Conservation (phyloP, 2,113 vertebrate genomes). For the Gambusia affinis region DNA sequence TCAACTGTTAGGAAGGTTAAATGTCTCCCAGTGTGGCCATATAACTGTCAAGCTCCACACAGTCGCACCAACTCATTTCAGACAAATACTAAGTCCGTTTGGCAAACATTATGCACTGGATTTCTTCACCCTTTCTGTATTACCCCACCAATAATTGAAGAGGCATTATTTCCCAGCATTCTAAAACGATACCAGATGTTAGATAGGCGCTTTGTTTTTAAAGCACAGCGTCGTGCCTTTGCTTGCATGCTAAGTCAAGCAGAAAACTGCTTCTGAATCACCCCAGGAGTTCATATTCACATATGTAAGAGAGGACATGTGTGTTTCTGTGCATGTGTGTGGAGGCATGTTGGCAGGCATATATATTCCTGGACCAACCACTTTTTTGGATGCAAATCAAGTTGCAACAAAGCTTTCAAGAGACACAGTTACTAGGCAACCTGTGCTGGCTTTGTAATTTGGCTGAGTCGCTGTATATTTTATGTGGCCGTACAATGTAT, state of each 20-base stretch:
- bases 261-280: conserved; percentile 56
- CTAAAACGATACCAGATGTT: conserved; percentile 67
- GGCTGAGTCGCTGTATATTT: conserved; percentile 42
- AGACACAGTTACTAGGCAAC: conserved; percentile 81
- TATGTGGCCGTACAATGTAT: conserved; percentile 34
- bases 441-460: conserved; percentile 64
- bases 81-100: conserved; percentile 61
- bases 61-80: conserved; percentile 65
- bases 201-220: conserved; percentile 63
- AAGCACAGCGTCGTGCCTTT: conserved; percentile 43
- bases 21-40: conserved; percentile 69
- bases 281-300: conserved; percentile 48
- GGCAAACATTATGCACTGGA: conserved; percentile 62
- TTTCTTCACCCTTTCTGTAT: conserved; percentile 49
- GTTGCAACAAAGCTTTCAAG: conserved; percentile 67
- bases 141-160: conserved; percentile 61
- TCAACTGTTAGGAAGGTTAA: conserved; percentile 79
- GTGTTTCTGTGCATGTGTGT: conserved; percentile 7
- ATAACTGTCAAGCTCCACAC: conserved; percentile 67
- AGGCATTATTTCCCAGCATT: conserved; percentile 53
- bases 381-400: conserved; percentile 70
- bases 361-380: conserved; percentile 57
- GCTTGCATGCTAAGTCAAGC: conserved; percentile 63
- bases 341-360: conserved; percentile 25
- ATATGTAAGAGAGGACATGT: conserved; percentile 1